Evolutionary conservation across 2,113 vertebrate species (phyloP).

Genomic region (Mellivora capensis): DNA sequence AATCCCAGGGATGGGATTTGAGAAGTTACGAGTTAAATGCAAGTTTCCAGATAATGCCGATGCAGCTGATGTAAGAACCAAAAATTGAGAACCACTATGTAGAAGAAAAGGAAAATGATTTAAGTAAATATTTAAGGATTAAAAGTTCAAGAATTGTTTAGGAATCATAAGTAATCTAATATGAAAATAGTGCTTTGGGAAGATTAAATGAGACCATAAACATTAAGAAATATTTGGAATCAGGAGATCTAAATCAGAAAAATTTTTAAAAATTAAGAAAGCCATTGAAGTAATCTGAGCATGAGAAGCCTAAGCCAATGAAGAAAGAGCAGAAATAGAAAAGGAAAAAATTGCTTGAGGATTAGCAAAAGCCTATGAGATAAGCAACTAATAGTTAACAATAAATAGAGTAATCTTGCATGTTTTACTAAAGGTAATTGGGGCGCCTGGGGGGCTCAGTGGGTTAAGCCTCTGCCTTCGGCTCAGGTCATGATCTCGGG

Average conservation of each 20-base stretch:
- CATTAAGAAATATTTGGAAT: neutral
- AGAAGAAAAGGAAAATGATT: neutral
- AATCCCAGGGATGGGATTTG: no score
- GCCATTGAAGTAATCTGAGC: neutral
- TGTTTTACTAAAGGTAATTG: neutral
- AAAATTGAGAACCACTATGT: neutral
- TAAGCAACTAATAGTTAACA: neutral
- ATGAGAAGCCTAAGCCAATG: neutral
- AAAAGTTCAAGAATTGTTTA: neutral
- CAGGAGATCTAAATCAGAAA: neutral
- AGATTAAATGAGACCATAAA: neutral
- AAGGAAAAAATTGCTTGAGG: neutral
- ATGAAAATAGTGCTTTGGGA: neutral
- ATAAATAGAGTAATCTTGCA: neutral
- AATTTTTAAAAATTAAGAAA: neutral
- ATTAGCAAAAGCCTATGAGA: neutral
- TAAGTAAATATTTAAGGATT: neutral
- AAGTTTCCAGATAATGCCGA: neutral
- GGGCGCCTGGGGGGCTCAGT: no score
- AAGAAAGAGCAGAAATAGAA: neutral
- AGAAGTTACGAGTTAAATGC: neutral
- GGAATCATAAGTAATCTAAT: neutral
- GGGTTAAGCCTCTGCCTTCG: no score
- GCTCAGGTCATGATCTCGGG: no score
- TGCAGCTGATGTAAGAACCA: neutral